Conservation (phyloP, 2,888 invertebrate species). For the Drosophila diplacantha region DNA sequence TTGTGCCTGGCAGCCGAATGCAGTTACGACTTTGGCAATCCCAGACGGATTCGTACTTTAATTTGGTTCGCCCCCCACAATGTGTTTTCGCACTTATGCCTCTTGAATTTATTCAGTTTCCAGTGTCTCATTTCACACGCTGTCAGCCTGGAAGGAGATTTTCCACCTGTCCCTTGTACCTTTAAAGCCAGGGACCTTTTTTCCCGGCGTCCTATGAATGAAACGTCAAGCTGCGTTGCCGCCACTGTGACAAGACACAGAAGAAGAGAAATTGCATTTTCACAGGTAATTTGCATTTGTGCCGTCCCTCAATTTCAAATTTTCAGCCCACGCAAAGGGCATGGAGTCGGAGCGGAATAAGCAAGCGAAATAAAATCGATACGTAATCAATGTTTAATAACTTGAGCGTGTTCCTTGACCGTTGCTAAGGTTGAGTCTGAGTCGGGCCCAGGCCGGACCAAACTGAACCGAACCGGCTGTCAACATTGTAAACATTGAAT, state of each 20-base stretch:
- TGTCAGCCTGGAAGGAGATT: conserved; percentile 33
- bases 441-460: background rate
- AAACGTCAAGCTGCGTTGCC: conserved; percentile 58
- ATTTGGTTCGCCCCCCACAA: conserved; percentile 28
- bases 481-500: conserved; percentile 21
- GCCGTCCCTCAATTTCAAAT: conserved; percentile 41
- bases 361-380: conserved; percentile 51
- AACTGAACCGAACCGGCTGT: conserved; percentile 6
- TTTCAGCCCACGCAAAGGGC: conserved; percentile 1
- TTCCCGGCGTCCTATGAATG: conserved; percentile 41
- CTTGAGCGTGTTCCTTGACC: conserved; percentile 21
- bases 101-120: conserved; percentile 24
- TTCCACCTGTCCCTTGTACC: conserved; percentile 13
- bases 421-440: conserved; percentile 2
- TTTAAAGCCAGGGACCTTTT: background rate
- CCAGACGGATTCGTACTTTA: conserved; percentile 10
- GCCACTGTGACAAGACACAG: conserved; percentile 36
- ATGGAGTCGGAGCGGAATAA: conserved; percentile 25
- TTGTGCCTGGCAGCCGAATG: conserved; percentile 14
- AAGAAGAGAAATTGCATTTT: conserved; percentile 63
- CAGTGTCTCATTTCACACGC: conserved; percentile 39
- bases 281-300: conserved; percentile 47
- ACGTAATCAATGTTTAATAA: conserved; percentile 51
- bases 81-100: conserved; percentile 4
- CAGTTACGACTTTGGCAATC: conserved; percentile 17